phyloP scores from a whole-genome alignment of 2,113 vertebrate genomes.

The Cryptomyrus ogoouensis region DNA sequence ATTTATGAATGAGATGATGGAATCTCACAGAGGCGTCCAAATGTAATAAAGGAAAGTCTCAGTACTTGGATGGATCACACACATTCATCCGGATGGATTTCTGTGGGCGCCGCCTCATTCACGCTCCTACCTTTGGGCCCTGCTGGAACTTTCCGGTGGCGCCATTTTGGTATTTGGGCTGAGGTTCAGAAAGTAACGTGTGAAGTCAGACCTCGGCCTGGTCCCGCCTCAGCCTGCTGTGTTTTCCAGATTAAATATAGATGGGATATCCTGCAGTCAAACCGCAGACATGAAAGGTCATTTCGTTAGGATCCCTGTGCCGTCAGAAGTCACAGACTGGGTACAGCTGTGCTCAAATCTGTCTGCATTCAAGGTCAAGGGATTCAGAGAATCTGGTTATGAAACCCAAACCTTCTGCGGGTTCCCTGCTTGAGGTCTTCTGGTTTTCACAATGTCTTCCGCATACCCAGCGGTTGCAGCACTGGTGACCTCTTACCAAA shows the following conservation, averaged over 20 bases:
- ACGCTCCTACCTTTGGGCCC: background rate
- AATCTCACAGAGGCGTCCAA: background rate
- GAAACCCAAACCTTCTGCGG: background rate
- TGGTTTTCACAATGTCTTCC: background rate
- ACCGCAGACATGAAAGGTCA: background rate
- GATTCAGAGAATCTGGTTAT: background rate
- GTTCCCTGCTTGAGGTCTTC: background rate
- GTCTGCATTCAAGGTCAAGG: background rate
- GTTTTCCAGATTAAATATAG: slow-evolving; percentile 4
- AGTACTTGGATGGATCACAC: background rate
- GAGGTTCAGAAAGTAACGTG: background rate
- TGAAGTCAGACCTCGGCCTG: background rate
- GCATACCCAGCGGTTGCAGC: background rate
- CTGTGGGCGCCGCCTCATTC: background rate
- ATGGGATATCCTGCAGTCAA: background rate
- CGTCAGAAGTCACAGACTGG: background rate
- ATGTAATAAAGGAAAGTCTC: background rate
- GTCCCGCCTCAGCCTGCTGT: background rate
- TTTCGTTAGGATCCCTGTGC: background rate
- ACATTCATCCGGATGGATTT: background rate
- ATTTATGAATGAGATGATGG: background rate
- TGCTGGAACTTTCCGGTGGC: background rate
- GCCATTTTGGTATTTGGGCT: background rate
- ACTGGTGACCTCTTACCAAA: background rate
- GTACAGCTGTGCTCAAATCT: background rate